These are phyloP conservation scores for Yoshiicerus persimilis DNA, from an alignment of 1,140 invertebrate species.

Conservation along the genomic window DNA sequence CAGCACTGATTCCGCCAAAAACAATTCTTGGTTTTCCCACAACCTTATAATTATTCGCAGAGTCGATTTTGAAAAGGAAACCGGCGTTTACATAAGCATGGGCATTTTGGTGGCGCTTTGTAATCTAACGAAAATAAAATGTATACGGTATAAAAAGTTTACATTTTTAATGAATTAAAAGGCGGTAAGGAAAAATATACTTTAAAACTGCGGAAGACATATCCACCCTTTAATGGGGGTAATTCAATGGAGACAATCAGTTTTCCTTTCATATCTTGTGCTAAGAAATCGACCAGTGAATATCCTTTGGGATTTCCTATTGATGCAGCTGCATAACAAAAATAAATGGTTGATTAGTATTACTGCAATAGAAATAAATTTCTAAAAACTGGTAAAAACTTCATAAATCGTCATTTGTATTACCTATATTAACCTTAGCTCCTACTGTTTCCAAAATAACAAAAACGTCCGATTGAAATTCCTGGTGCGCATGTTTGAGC, in stretches of 20 bases:
- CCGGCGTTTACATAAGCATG: conserved; percentile 57
- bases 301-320: conserved; percentile 39
- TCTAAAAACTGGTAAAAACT: too few species aligned
- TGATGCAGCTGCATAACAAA: background rate
- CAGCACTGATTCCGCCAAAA: conserved; percentile 48
- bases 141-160: background rate
- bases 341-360: background rate
- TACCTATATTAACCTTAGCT: conserved; percentile 54
- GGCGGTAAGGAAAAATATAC: conserved; percentile 55
- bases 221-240: conserved; percentile 50
- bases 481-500: conserved; percentile 57
- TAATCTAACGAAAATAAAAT: conserved; percentile 54
- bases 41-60: conserved; percentile 25
- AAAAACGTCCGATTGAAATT: conserved; percentile 60
- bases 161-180: too few species aligned
- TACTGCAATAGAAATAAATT: too few species aligned
- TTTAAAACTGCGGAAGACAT: conserved; percentile 45
- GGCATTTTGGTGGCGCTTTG: conserved; percentile 52
- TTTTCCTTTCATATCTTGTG: conserved; percentile 14
- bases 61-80: conserved; percentile 52
- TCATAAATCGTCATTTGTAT: too few species aligned
- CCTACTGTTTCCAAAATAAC: conserved; percentile 55
- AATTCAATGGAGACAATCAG: conserved; percentile 48
- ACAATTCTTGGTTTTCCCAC: conserved; percentile 31
- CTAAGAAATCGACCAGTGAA: background rate